phyloP scores from a whole-genome alignment of 2,888 invertebrate genomes.

The Noctua fimbriata region DNA sequence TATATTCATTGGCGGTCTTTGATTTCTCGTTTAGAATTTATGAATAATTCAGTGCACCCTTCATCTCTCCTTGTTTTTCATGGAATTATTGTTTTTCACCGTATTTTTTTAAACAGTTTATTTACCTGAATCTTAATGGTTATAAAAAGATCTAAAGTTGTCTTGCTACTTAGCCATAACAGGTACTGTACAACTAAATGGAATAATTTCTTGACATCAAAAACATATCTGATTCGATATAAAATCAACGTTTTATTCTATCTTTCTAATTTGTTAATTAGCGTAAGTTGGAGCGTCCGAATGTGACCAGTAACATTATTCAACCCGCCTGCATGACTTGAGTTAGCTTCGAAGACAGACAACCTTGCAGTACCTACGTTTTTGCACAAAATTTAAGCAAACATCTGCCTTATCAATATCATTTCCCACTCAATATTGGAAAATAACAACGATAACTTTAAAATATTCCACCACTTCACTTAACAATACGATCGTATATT shows the following conservation, averaged over 20 bases:
- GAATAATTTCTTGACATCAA: not conserved
- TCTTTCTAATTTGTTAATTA: not conserved
- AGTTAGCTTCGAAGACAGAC: not conserved
- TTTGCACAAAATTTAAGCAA: not conserved
- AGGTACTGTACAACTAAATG: not conserved
- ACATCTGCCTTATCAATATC: slow-evolving; percentile 16
- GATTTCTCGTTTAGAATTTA: slow-evolving; percentile 68
- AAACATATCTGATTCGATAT: not conserved
- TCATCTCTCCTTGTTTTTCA: slow-evolving; percentile 61
- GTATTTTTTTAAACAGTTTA: slow-evolving; percentile 29
- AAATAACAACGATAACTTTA: slow-evolving; percentile 45
- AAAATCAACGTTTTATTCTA: not conserved
- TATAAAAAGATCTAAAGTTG: not conserved
- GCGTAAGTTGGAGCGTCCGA: not conserved
- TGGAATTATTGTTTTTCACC: slow-evolving; percentile 37
- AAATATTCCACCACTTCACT: slow-evolving; percentile 51
- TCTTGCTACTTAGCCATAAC: not conserved
- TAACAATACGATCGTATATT: slow-evolving; percentile 56
- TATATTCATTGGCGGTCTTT: slow-evolving; percentile 70
- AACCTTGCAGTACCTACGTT: not conserved
- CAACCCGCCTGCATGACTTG: not conserved
- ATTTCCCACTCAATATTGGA: slow-evolving; percentile 22
- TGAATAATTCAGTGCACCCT: slow-evolving; percentile 70
- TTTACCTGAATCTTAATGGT: slow-evolving; percentile 20
- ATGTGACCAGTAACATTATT: not conserved